These are phyloP conservation scores for Pyrocephalus nanus DNA, from an alignment of 2,797 vertebrate genomes.

Conservation along the genomic window DNA sequence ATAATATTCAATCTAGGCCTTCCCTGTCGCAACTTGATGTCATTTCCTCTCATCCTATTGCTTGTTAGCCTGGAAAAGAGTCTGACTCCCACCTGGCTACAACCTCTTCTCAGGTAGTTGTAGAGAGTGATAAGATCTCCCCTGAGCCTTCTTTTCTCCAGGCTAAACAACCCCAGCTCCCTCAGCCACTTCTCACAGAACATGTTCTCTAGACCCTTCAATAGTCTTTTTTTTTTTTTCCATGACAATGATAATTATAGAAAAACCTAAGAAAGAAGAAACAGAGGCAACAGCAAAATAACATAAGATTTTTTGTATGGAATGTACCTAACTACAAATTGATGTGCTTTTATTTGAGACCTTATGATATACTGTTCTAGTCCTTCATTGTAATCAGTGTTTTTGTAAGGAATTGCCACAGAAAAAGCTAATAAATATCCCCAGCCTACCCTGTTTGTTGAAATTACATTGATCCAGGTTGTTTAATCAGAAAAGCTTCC, in stretches of 20 bases:
- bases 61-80: background rate
- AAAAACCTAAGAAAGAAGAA: background rate
- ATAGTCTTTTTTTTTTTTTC: background rate
- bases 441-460: background rate
- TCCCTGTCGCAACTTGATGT: background rate
- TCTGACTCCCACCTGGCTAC: background rate
- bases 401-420: background rate
- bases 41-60: fast-evolving
- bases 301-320: background rate
- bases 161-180: background rate
- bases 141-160: background rate
- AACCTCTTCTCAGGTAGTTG: background rate
- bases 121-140: fast-evolving
- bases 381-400: background rate
- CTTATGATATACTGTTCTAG: background rate
- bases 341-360: background rate
- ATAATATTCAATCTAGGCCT: background rate
- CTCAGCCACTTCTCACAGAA: background rate
- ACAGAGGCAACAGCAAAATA: background rate
- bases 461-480: background rate
- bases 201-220: background rate
- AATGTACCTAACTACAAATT: background rate
- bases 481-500: background rate
- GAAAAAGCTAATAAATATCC: background rate
- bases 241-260: background rate